Evolutionary conservation across 1,140 invertebrate species (phyloP).

Genomic region (Teleogryllus occipitalis): DNA sequence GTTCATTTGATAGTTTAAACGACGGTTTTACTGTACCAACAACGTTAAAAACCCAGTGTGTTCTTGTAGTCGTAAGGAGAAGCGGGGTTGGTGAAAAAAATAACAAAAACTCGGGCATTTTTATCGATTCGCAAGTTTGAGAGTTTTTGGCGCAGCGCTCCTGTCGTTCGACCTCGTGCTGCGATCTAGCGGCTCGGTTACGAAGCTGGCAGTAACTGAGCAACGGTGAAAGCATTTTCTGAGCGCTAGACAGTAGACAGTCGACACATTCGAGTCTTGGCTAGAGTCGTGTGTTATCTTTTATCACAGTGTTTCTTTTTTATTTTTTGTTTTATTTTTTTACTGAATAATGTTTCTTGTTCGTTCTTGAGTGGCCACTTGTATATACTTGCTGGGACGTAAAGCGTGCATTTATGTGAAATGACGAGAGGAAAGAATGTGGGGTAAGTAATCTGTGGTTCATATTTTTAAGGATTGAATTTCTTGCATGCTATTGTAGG

Average conservation of each 20-base stretch:
- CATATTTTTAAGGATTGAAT: not conserved
- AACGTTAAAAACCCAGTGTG: not conserved
- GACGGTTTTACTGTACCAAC: not conserved
- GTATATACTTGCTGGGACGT: not conserved
- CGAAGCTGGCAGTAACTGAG: conserved; percentile 9
- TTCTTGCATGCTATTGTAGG: not conserved
- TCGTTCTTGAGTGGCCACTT: not conserved
- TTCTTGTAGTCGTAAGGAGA: not conserved
- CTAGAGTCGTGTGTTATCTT: conserved; percentile 8
- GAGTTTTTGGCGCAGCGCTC: conserved; percentile 9
- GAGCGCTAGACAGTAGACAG: conserved; percentile 17
- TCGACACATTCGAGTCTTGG: conserved; percentile 8
- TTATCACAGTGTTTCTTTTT: conserved; percentile 13
- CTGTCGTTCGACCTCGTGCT: conserved; percentile 11
- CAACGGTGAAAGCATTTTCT: conserved; percentile 12
- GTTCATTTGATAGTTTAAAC: not conserved
- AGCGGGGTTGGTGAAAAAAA: conserved; percentile 9
- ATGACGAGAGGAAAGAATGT: conserved; percentile 11
- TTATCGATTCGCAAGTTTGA: conserved; percentile 12
- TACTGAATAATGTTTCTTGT: conserved; percentile 13
- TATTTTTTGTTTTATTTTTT: conserved; percentile 12
- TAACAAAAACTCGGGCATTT: conserved; percentile 12
- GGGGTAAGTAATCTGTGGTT: conserved; percentile 1
- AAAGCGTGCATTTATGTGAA: conserved; percentile 9
- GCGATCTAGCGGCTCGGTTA: conserved; percentile 11